Percentiles rank a stretch among this genome's conserved stretches.
Conservation (phyloP, 1,140 invertebrate genomes). For the Heliconius nattereri region DNA sequence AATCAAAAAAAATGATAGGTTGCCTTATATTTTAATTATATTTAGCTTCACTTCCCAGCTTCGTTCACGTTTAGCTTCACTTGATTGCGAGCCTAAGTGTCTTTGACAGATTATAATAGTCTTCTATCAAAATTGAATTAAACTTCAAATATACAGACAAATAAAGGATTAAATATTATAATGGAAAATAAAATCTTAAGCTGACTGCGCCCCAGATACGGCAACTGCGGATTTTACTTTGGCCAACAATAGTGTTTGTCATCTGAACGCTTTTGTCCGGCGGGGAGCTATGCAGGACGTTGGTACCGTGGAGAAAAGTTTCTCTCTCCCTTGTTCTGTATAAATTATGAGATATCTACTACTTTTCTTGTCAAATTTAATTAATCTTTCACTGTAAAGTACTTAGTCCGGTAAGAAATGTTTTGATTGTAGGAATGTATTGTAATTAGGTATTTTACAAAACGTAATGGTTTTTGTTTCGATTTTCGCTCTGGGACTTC, state of each 20-base stretch:
- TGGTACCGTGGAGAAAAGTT: background rate
- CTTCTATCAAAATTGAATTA: background rate
- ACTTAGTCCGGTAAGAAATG: background rate
- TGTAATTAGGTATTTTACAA: background rate
- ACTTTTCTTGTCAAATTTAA: slow-evolving; percentile 2
- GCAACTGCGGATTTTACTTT: background rate
- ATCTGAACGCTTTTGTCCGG: slow-evolving; percentile 22
- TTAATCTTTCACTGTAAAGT: background rate
- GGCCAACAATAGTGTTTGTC: slow-evolving; percentile 24
- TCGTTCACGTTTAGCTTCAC: too few species aligned
- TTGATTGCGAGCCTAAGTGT: too few species aligned
- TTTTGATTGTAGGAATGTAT: background rate
- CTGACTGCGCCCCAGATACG: slow-evolving; percentile 5
- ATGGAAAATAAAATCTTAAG: slow-evolving; percentile 1
- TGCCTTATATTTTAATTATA: too few species aligned
- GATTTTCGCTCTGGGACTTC: too few species aligned
- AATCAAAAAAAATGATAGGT: too few species aligned
- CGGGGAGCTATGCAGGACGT: slow-evolving; percentile 18
- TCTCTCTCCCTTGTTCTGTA: background rate
- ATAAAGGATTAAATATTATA: background rate
- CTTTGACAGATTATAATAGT: background rate
- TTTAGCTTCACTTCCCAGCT: too few species aligned
- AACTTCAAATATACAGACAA: background rate
- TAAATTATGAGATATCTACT: background rate
- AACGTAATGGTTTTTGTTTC: too few species aligned